Percentiles rank a stretch among this genome's conserved stretches.
Conservation (phyloP, 2,888 invertebrate genomes). For the Drosophila quinaria region DNA sequence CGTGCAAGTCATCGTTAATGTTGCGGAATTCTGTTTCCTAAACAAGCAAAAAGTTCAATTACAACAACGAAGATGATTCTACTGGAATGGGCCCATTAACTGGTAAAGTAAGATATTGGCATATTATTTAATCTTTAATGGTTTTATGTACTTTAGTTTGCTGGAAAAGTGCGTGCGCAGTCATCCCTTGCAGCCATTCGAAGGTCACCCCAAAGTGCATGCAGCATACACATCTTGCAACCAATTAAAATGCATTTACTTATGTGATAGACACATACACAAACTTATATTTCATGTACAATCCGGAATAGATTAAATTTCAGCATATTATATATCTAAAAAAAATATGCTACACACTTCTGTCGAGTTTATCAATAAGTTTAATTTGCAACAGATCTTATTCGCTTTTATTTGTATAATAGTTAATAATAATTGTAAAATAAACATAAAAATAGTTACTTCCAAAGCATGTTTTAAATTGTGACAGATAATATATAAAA, state of each 20-base stretch:
- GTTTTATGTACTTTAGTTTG: background rate
- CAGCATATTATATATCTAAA: background rate
- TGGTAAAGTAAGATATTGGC: background rate
- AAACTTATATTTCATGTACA: constrained; percentile 13
- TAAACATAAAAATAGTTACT: constrained; percentile 7
- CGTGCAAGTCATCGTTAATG: constrained; percentile 56
- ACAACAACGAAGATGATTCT: background rate
- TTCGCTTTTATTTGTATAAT: constrained; percentile 20
- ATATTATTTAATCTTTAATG: background rate
- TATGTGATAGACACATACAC: constrained; percentile 12
- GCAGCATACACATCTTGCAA: background rate
- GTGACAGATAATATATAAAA: constrained; percentile 30
- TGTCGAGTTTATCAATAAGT: background rate
- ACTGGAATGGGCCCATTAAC: constrained; percentile 1
- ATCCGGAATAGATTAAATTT: too few relatives aligned
- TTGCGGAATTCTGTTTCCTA: constrained; percentile 35
- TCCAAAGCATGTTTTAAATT: constrained; percentile 24
- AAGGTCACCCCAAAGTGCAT: constrained; percentile 6
- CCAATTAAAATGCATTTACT: background rate
- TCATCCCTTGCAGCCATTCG: background rate
- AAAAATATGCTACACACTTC: background rate
- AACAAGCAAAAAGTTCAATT: background rate
- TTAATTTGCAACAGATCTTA: background rate
- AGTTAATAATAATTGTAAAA: constrained; percentile 31
- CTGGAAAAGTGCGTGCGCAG: constrained; percentile 8